Percentiles rank a stretch among this genome's conserved stretches.
These are phyloP conservation scores for Esox lucius DNA, from an alignment of 2,797 vertebrate species.

Conservation along the genomic window DNA sequence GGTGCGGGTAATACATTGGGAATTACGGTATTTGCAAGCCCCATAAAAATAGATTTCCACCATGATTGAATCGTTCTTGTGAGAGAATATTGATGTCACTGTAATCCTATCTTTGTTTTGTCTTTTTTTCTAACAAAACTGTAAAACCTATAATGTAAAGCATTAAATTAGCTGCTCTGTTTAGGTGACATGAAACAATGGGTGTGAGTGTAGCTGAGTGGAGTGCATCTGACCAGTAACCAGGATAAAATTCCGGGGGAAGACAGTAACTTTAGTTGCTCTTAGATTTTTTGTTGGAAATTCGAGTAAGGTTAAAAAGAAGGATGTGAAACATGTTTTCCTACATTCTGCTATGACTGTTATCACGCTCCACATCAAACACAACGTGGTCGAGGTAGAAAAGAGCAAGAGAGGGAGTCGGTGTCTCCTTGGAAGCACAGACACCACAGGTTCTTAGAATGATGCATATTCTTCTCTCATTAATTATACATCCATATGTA, in stretches of 20 bases:
- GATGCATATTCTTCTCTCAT: slow-evolving; percentile 79
- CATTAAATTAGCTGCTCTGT: slow-evolving; percentile 64
- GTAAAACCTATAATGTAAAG: slow-evolving; percentile 77
- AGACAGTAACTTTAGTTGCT: no score
- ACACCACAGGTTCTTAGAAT: slow-evolving; percentile 70
- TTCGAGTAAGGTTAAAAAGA: no score
- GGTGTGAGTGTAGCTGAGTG: no score
- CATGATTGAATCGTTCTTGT: no score
- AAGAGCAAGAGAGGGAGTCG: slow-evolving; percentile 33
- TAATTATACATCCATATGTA: slow-evolving; percentile 82
- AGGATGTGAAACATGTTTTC: slow-evolving; percentile 52
- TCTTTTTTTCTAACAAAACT: slow-evolving; percentile 74
- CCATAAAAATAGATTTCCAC: no score
- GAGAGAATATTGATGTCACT: no score
- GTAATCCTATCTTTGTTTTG: slow-evolving; percentile 60
- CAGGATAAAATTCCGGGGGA: no score
- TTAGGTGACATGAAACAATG: slow-evolving; percentile 71
- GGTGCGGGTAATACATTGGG: no score
- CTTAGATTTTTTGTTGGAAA: no score
- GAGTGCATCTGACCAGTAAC: no score
- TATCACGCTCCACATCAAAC: slow-evolving; percentile 68
- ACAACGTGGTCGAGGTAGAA: slow-evolving; percentile 57
- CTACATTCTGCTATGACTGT: slow-evolving; percentile 60
- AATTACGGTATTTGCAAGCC: no score
- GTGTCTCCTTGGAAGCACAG: slow-evolving; percentile 51